phyloP scores from a whole-genome alignment of 1,140 invertebrate genomes.

The Pantala flavescens region DNA sequence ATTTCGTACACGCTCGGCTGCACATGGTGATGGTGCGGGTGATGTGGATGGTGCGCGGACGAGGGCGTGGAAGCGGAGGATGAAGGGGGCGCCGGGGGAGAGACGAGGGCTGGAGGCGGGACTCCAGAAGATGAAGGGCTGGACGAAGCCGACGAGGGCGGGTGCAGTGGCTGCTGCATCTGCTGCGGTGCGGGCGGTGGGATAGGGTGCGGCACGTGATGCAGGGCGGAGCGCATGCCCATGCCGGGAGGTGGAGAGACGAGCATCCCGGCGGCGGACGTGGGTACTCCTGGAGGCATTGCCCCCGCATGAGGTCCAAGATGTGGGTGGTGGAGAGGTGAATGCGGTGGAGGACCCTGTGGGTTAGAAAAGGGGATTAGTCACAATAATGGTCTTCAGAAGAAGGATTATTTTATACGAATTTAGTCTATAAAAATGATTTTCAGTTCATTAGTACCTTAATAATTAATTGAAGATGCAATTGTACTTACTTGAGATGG shows the following conservation, averaged over 20 bases:
- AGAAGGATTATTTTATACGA: too few relatives aligned
- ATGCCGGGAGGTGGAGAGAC: background rate
- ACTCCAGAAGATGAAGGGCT: slow-evolving; percentile 38
- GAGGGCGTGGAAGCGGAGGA: slow-evolving; percentile 12
- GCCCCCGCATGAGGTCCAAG: background rate
- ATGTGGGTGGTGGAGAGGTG: background rate
- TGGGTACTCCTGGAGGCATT: background rate
- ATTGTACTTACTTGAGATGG: background rate
- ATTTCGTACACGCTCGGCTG: slow-evolving; percentile 88
- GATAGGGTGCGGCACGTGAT: slow-evolving; percentile 40
- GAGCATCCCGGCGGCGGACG: background rate
- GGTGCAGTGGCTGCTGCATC: slow-evolving; percentile 38
- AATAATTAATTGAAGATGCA: too few relatives aligned
- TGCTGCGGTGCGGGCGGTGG: slow-evolving; percentile 26
- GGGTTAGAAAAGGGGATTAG: too few relatives aligned
- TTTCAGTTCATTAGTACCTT: too few relatives aligned
- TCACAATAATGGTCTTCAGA: too few relatives aligned
- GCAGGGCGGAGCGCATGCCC: slow-evolving; percentile 23
- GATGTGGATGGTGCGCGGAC: slow-evolving; percentile 34
- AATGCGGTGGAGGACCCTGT: background rate
- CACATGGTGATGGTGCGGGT: slow-evolving; percentile 59
- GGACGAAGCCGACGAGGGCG: slow-evolving; percentile 49
- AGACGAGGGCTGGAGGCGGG: slow-evolving; percentile 24
- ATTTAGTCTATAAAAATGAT: too few relatives aligned
- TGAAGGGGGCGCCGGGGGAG: slow-evolving; percentile 44